These are phyloP conservation scores for Pseudachorutes palmiensis DNA, from an alignment of 1,140 invertebrate genomes.

Conservation along the genomic window DNA sequence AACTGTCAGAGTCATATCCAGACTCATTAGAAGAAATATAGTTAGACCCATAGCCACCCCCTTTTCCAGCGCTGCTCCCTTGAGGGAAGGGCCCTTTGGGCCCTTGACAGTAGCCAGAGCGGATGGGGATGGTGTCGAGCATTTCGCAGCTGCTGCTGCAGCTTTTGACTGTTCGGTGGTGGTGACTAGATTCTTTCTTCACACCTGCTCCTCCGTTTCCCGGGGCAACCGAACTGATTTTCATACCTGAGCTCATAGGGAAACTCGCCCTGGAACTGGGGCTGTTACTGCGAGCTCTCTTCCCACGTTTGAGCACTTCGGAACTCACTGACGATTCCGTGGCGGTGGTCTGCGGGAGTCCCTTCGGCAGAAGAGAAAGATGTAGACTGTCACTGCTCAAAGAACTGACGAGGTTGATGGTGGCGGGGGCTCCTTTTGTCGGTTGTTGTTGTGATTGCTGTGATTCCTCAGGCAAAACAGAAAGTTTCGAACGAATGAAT, in stretches of 20 bases:
- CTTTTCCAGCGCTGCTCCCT: background rate
- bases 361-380: conserved; percentile 8
- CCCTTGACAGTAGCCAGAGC: background rate
- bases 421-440: conserved; percentile 11
- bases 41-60: background rate
- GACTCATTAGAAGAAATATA: conserved; percentile 33
- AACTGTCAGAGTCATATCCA: conserved; percentile 37
- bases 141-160: conserved; percentile 35
- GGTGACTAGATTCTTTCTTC: background rate
- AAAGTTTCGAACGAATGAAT: conserved; percentile 41
- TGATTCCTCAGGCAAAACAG: conserved; percentile 39
- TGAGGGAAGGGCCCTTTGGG: background rate
- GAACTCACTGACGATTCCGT: too few relatives aligned
- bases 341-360: background rate
- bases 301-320: background rate
- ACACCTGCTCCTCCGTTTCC: conserved; percentile 4
- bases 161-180: conserved; percentile 18
- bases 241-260: background rate
- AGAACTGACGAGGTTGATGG: conserved; percentile 14
- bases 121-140: conserved; percentile 14
- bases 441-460: conserved; percentile 21
- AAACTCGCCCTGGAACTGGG: background rate
- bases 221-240: background rate
- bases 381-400: conserved; percentile 35
- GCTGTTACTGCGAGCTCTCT: conserved; percentile 26